Base-by-base conservation (phyloP, 1,140 invertebrate genomes). In the Bombus polaris region DNA sequence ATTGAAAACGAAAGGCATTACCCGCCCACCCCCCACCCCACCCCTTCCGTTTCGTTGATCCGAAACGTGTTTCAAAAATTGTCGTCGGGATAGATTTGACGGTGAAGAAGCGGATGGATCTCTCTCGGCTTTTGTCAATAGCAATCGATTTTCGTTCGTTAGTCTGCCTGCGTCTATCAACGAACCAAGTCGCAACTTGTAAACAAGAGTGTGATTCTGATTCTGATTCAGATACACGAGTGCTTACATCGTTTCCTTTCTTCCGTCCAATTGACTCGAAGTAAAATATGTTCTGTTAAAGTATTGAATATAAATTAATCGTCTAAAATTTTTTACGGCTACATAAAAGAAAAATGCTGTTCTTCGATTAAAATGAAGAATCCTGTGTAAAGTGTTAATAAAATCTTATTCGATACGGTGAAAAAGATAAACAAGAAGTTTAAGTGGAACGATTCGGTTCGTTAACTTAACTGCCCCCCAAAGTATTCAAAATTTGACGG, bases 1-100 rank as follows among this genome's bases (percentile, higher is more conserved):
- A 71, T 72, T 79, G n/a, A 80, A 79, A 84, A 62, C 76, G 76
- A 84, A 62, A 72, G 53, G 25, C n/a, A 53, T 72, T 35, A 1
- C 35, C 35, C 32, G n/a, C 9, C 9, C 39, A 1, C 1, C 39
- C 42, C 42, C 42, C 44, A 0, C 1, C 22, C 35, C n/a, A 32
- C 32, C 32, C 32, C 22, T 68, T 32, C 35, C 9, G 15, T 28
- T 22, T 42, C 37, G 9, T 25, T 12, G 6, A 39, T 37, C 28
- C 9, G n/a, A n/a, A 28, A 28, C 35, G 18, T 53, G 47, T 22
- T 22, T 0, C 47, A 53, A 53, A 79, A 84, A 72, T 72, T 71
- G 53, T 70, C 42, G 35, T 22, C 66, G 28, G 42, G 72, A 84
- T 71, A 44, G 39, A 47, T 62, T n/a, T 1, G 12, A 62, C 28